Evolutionary conservation across 2,113 vertebrate genomes (phyloP), one percentile per base, ranked within the genome.

Genomic region (Corydoras sp.): DNA sequence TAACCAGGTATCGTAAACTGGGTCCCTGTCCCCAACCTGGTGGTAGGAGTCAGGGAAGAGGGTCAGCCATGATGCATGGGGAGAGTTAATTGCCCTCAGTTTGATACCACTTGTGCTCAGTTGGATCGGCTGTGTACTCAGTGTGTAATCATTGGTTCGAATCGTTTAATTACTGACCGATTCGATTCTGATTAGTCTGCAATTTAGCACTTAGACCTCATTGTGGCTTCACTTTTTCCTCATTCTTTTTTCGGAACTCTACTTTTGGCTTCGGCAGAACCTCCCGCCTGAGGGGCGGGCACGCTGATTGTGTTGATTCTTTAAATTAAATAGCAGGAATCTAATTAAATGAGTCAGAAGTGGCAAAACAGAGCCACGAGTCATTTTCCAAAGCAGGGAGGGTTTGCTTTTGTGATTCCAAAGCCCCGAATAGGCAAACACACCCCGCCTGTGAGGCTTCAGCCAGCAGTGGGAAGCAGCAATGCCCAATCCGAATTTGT

Each of bases 361-460:
- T 74, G 18, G 73, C 62, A 78, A 79, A 82, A 77, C 72, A 43
- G 55, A 58, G 63, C 62, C 54, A 56, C 18, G 29, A 49, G 63
- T 71, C 61, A 79, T 71, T 65, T 71, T 64, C 69, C 58, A 62
- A 71, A 32, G 31, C 67, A 35, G 68, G 69, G 68, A 50, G 12
- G 14, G 18, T 61, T 18, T 79, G 86, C 78, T 78, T 83, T 86
- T 87, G 82, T 88, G 80, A 86, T 89, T 89, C 83, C 84, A 88
- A 89, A 85, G 80, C 75, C 63, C 53, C 75, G 68, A 85, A 79
- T 82, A 85, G 85, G 86, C 88, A 88, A 85, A 88, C 86, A 87
- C 85, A 85, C 85, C 85, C 77, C 75, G 79, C 84, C 81, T 62
- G 48, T 84, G 87, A 67, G 79, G 66, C 78, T 81, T 69, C 82